These are phyloP conservation scores for Matsumyia berberina DNA, from an alignment of 2,888 invertebrate species.

Conservation along the genomic window DNA sequence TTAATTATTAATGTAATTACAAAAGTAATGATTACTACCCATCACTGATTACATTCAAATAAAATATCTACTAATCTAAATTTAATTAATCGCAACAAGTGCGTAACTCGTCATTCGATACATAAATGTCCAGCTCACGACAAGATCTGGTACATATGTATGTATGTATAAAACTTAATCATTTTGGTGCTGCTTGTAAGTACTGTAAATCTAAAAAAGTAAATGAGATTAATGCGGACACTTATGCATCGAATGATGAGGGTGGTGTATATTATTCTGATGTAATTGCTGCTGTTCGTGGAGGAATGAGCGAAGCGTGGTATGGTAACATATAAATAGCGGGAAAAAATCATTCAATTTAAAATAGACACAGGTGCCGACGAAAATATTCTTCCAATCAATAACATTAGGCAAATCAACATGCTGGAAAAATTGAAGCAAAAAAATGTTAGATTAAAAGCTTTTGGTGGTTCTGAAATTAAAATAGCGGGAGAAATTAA, in stretches of 20 bases:
- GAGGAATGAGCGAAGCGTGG: conserved; percentile 46
- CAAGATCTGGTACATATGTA: conserved; percentile 43
- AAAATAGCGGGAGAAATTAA: conserved; percentile 33
- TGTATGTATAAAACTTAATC: conserved; percentile 39
- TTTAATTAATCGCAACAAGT: conserved; percentile 17
- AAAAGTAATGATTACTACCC: no score
- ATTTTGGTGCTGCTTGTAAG: conserved; percentile 52
- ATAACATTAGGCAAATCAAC: conserved; percentile 29
- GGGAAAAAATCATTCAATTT: conserved; percentile 43
- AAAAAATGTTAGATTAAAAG: conserved; percentile 46
- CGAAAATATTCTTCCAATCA: conserved; percentile 37
- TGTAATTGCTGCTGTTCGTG: conserved; percentile 57
- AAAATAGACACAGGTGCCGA: conserved; percentile 54
- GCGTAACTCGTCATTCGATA: conserved; percentile 41
- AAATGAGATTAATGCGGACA: conserved; percentile 33
- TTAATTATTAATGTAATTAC: no score
- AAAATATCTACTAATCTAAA: conserved; percentile 7
- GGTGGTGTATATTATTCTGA: conserved; percentile 21
- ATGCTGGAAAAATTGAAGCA: conserved; percentile 30
- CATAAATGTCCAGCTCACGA: conserved; percentile 53
- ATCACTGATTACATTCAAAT: conserved; percentile 4
- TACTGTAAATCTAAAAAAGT: conserved; percentile 39
- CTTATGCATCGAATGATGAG: conserved; percentile 36
- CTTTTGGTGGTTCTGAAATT: conserved; percentile 51
- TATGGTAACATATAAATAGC: conserved; percentile 47